Base-by-base conservation (phyloP, 2,888 invertebrate species). In the Bellardia pandia region DNA sequence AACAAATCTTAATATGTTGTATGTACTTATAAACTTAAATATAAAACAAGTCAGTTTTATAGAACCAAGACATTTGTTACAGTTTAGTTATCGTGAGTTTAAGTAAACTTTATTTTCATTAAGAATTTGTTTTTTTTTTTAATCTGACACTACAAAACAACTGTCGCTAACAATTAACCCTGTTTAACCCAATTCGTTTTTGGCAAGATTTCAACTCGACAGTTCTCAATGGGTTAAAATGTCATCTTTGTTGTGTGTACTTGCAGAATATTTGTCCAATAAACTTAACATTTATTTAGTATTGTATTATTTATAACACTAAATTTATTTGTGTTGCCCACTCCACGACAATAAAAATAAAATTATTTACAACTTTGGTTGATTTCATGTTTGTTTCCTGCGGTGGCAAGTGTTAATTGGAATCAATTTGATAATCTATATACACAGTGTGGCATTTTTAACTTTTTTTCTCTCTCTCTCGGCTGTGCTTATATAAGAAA, bases 381-480 rank as follows among this genome's bases (percentile, higher is more conserved):
- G 83, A 88, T 84, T 81, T 85, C 42, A 66, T 78, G 89, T 86
- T 89, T 58, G 80, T 77, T 86, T 88, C 91, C 89, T 90, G 91
- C 92, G 91, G 93, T 93, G 93, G 93, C 93, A 93, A 93, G 93
- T 93, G 93, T 93, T 93, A 93, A 93, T 93, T 93, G 93, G 93
- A 93, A 93, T 93, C 93, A 93, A 93, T 93, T 93, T 93, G 92
- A 92, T 92, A 91, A 92, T 92, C 92, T 92, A 89, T 88, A 88
- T 84, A 87, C 88, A 88, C 88, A 88, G 88, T 87, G 82, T 86
- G 87, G 85, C 88, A 85, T 76, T 80, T 83, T 23, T 6, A 42
- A 16, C 42, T 42, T 69, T 74, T 42, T 33, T 68, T 60, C 51
- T 11, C 37, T 62, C 45, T 37, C n/a, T 60, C 60, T 62, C 33